Base-by-base conservation (phyloP, 2,113 vertebrate genomes). In the Pseudopodoces humilis region DNA sequence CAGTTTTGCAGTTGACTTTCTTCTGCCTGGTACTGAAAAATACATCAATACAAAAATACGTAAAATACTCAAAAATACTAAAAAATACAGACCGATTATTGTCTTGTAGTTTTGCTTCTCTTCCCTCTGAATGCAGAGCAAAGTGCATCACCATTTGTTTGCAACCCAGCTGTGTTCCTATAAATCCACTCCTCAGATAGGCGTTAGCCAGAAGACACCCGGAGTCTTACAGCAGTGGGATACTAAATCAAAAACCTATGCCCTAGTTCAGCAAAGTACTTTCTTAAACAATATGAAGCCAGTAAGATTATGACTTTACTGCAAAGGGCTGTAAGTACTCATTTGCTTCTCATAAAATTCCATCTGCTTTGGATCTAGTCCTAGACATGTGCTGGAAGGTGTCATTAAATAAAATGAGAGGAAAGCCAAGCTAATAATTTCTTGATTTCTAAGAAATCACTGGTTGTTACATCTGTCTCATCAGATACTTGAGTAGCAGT, bases 261-360 rank as follows among this genome's bases (percentile, higher is more conserved):
- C 28, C 62, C 43, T 23, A 76, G 37, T 71, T 82, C 70, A 84
- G 58, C 31, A 87, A 84, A 92, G 49, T 31, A 68, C 69, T 67
- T 75, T 81, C 44, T 69, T 50, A 65, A 94, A 82, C 53, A 75
- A 47, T 46, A 37, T 25, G n/a, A 86, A 92, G 37, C 53, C 65
- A 88, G 23, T 39, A 75, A 81, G 59, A 59, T 43, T 83, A 21
- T 17, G 90, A 46, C 31, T 59, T 88, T 22, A 47, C 60, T 71
- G 82, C 82, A 86, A 86, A 86, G 37, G 56, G 55, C 67, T 88
- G 52, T 39, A 90, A 85, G 85, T 80, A 74, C 27, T 83, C 15
- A 5, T 83, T 95, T 85, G 63, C 39, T 96, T 96, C 67, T 71
- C 76, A 92, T 65, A 78, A 93, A 87, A 87, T 74, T 90, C 82